Evolutionary conservation across 2,797 vertebrate genomes (phyloP).

Genomic region (Etheostoma nigrum): DNA sequence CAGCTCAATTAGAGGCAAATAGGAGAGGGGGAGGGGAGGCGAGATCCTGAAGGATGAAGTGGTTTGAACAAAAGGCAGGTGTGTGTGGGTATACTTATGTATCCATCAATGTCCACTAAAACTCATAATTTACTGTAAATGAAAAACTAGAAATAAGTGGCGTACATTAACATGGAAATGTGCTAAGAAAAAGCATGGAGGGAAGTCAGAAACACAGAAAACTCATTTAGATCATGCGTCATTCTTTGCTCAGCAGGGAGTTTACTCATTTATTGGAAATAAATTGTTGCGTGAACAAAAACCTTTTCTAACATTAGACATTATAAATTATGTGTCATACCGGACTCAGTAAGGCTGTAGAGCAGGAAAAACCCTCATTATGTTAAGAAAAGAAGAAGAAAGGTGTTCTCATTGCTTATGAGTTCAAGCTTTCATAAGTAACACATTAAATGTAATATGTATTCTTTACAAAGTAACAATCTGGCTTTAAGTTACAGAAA

Average conservation of each 20-base stretch:
- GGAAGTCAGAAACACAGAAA: neutral
- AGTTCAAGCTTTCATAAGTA: neutral
- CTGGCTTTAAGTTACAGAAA: neutral
- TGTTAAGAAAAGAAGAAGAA: neutral
- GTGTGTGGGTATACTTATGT: conserved; percentile 38
- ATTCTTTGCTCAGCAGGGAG: conserved; percentile 3
- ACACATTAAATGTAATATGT: neutral
- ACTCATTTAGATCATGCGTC: neutral
- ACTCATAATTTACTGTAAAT: conserved; percentile 33
- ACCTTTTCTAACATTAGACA: neutral
- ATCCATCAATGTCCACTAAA: conserved; percentile 45
- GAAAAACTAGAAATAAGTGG: conserved; percentile 5
- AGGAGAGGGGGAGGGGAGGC: neutral
- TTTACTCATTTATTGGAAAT: conserved; percentile 2
- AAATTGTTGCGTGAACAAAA: neutral
- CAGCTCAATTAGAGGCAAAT: conserved; percentile 68
- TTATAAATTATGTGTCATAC: neutral
- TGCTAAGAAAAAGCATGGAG: neutral
- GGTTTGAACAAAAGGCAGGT: conserved; percentile 45
- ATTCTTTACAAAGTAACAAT: neutral
- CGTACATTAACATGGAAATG: conserved; percentile 12
- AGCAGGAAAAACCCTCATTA: neutral
- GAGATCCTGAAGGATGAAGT: conserved; percentile 10
- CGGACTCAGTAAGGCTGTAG: neutral
- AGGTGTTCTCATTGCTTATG: neutral